Base-by-base conservation (phyloP, 1,140 invertebrate species). In the Drosophila mauritiana region DNA sequence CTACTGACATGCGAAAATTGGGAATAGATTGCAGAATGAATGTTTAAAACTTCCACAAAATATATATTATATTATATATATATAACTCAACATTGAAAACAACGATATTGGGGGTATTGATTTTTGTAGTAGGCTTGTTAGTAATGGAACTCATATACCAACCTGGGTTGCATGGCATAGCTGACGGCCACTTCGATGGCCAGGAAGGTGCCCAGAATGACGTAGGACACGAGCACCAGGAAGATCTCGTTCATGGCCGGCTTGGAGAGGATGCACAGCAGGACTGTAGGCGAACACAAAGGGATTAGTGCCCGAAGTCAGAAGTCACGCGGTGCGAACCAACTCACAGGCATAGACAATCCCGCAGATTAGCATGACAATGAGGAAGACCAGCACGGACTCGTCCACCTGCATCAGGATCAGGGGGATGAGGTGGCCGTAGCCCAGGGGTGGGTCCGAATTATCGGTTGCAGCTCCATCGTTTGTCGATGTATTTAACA, bases 181-280 rank as follows among this genome's bases (percentile, higher is more conserved):
- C 94, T 93, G 20, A 96, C 78, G 12, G 94, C 91, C 48, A 95
- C 90, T 57, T 96, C 94, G 31, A 96, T 94, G 22, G 94, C 93
- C 37, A 96, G 91, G 82, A 97, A 95, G 0, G 96, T 96, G 45
- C 94, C 94, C 52, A 97, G 92, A 27, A 98, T 95, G 34, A 96
- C 94, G 86, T 97, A 97, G 6, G 96, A 97, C 45, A 97, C 95
- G 12, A 96, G 94, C 6, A 97, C 94, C 12, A 98, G 93, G 92
- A 97, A 97, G 46, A 97, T 95, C 91, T 98, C 97, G 92, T 97
- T 98, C 93, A 98, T 96, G 6, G 96, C 95, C 17, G 96, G 96
- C 73, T 96, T 94, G 59, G 96, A 96, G 43, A 97, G 94, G 46
- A 97, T 94, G 20, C 95, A 94, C 55, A 97, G 94, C 56, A 97